These are phyloP conservation scores for Leptobrachium leishanense DNA, from an alignment of 2,113 vertebrate genomes.

Conservation along the genomic window DNA sequence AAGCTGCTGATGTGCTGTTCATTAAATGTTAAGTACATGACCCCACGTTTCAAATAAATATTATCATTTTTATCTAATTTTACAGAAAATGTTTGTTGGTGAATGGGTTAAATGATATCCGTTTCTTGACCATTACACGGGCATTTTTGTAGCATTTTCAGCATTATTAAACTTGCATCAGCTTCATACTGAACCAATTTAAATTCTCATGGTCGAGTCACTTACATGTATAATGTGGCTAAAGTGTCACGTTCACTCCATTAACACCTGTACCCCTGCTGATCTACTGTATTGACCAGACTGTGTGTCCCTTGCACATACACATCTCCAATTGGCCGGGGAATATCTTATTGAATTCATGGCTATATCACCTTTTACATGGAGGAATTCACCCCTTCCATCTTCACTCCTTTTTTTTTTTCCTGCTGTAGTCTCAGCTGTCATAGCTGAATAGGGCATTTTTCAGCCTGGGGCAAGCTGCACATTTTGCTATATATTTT, in stretches of 20 bases:
- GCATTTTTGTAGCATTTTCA: too few relatives aligned
- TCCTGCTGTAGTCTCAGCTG: slow-evolving; percentile 46
- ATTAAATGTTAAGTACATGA: too few relatives aligned
- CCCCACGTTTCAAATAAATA: too few relatives aligned
- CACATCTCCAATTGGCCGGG: neutral
- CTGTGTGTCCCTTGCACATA: neutral
- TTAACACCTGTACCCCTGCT: neutral
- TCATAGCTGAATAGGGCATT: slow-evolving; percentile 42
- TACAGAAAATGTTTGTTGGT: too few relatives aligned
- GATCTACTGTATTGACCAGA: neutral
- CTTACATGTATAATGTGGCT: neutral
- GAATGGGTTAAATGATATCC: too few relatives aligned
- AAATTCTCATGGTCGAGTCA: too few relatives aligned
- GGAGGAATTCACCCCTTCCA: slow-evolving; percentile 13
- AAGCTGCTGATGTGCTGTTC: too few relatives aligned
- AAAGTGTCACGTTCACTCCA: neutral
- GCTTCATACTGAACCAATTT: too few relatives aligned
- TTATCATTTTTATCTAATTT: too few relatives aligned
- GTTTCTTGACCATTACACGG: too few relatives aligned
- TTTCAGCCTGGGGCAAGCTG: slow-evolving; percentile 34
- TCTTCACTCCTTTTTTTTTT: slow-evolving; percentile 10
- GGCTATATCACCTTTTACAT: slow-evolving; percentile 13
- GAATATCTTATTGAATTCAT: slow-evolving; percentile 24
- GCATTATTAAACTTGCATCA: too few relatives aligned
- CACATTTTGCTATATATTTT: slow-evolving; percentile 33